Base-by-base conservation (phyloP, 2,113 vertebrate species). In the Passer montanus region DNA sequence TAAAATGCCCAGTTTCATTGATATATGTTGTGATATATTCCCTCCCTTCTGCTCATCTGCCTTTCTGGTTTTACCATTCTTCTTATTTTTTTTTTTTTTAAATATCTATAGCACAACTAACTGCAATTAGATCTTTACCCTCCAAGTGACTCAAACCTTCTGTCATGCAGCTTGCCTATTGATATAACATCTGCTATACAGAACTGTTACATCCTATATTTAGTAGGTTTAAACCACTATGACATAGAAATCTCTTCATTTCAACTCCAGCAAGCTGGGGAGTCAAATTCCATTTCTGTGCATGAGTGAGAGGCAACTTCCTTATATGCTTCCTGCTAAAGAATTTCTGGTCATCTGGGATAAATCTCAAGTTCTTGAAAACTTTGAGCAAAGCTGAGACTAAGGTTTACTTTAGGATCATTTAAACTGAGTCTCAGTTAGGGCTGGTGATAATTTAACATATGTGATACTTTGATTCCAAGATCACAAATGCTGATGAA, bases 71-170 rank as follows among this genome's bases (percentile, higher is more conserved):
- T 91, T 87, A 72, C 62, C 30, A 22, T 94, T 88, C 72, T 74
- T 87, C 63, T 6, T 10, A 14, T n/a, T 15, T 92, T 94, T 37
- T 92, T 94, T 37, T 37, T 93, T 50, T 63, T 13, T 14, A 79
- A 73, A 68, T 68, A 83, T 76, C 88, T 91, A 33, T 24, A 92
- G 47, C 55, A 83, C 43, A 83, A 93, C 80, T 68, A 90, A 53
- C 76, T 92, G 60, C 83, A 89, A 78, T 86, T 78, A 96, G 80
- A 90, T 89, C 79, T 80, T 97, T 85, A 69, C 50, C 73, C 39
- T 93, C 68, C 68, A 90, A 95, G 59, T 88, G 88, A 96, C 46
- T 97, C 94, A 96, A 31, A 83, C 90, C 79, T 94, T 95, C 95
- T 94, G 94, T 95, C 39, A 85, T 90, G 91, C 79, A 84, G 89